Evolutionary conservation across 2,113 vertebrate genomes (phyloP).

Genomic region (Eurypyga helias): DNA sequence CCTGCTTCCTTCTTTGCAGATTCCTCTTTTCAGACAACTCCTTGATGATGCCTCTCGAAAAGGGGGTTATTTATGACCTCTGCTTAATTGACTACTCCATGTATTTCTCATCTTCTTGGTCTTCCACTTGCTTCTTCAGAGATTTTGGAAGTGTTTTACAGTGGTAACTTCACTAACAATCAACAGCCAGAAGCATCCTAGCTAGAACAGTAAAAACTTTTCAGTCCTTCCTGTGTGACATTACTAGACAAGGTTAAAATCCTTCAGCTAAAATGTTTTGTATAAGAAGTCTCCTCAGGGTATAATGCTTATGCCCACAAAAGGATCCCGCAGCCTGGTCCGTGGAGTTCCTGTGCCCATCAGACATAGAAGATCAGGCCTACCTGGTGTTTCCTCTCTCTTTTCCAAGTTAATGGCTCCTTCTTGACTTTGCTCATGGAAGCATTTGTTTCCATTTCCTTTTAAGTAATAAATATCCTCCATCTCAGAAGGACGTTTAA

Average conservation of each 20-base stretch:
- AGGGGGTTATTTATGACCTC: conserved; percentile 4
- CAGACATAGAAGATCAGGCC: background rate
- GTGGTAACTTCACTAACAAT: background rate
- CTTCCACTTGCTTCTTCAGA: conserved; percentile 25
- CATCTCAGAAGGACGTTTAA: background rate
- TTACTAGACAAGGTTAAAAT: background rate
- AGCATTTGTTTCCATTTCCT: background rate
- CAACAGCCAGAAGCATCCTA: background rate
- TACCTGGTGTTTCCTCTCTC: background rate
- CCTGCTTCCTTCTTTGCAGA: conserved; percentile 27
- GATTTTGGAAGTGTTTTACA: background rate
- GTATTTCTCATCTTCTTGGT: background rate
- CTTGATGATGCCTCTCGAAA: background rate
- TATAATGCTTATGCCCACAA: background rate
- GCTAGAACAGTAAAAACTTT: background rate
- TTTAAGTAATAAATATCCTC: background rate
- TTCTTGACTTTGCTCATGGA: background rate
- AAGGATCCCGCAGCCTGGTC: background rate
- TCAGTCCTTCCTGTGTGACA: background rate
- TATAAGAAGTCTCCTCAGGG: background rate
- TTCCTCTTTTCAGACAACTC: conserved; percentile 8
- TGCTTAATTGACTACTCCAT: background rate
- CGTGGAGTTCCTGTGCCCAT: background rate
- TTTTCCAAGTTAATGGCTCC: background rate
- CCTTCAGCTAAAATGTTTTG: background rate